These are phyloP conservation scores for Struthio camelus DNA, from an alignment of 2,113 vertebrate species.

Conservation along the genomic window DNA sequence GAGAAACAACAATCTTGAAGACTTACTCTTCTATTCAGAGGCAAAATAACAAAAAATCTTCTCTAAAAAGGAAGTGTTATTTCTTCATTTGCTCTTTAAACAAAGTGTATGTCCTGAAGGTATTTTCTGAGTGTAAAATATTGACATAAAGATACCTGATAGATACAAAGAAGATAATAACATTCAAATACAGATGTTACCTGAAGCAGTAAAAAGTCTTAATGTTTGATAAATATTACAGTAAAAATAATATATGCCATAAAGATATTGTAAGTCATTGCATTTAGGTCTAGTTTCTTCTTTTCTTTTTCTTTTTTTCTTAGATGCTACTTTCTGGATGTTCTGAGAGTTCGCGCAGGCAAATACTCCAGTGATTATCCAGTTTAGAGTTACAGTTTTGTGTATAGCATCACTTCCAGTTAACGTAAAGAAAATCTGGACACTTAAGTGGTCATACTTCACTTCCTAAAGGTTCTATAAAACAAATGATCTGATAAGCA, in stretches of 20 bases:
- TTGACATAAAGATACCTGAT: slow-evolving; percentile 28
- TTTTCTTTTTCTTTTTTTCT: not conserved
- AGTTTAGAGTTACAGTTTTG: not conserved
- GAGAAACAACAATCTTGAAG: not conserved
- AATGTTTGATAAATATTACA: slow-evolving; percentile 18
- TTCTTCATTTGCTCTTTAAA: slow-evolving; percentile 52
- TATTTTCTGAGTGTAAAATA: slow-evolving; percentile 29
- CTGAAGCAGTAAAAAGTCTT: not conserved
- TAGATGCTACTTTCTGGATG: not conserved
- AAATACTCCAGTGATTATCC: not conserved
- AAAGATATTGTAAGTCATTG: not conserved
- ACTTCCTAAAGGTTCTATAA: not conserved
- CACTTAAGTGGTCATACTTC: not conserved
- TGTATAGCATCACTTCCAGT: not conserved
- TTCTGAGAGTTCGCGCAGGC: not conserved
- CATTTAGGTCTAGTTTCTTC: not conserved
- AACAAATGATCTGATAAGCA: not conserved
- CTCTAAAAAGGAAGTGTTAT: not conserved
- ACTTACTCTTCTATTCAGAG: not conserved
- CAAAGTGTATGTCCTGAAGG: slow-evolving; percentile 1
- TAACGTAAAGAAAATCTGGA: not conserved
- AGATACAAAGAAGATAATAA: not conserved
- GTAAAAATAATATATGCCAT: slow-evolving; percentile 12
- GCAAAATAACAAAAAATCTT: not conserved
- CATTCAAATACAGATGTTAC: slow-evolving; percentile 8